phyloP scores from a whole-genome alignment of 2,113 vertebrate species.

The Calidris pugnax region DNA sequence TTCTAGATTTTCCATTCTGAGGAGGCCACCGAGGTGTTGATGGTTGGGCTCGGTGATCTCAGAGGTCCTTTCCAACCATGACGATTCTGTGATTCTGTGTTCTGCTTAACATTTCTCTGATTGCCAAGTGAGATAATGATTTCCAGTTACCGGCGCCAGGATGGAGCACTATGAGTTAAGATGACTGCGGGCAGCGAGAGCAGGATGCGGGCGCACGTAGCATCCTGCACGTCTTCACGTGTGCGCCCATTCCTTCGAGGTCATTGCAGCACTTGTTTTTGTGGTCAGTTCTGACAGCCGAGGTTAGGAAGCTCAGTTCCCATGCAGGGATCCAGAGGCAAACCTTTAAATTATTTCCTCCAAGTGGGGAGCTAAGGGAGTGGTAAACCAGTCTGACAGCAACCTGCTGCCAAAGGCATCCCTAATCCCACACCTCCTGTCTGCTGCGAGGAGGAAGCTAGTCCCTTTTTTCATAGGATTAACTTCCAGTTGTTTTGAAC shows the following conservation, averaged over 20 bases:
- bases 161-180: neutral
- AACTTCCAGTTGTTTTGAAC: neutral
- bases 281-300: neutral
- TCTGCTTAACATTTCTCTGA: neutral
- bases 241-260: neutral
- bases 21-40: neutral
- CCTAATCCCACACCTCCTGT: neutral
- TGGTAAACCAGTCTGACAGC: neutral
- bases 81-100: neutral
- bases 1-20: neutral
- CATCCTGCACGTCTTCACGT: neutral
- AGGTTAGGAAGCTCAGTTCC: neutral
- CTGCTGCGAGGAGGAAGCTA: neutral
- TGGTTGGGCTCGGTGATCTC: too few relatives aligned
- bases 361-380: neutral
- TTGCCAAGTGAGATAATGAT: neutral
- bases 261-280: neutral
- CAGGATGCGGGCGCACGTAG: rapidly evolving
- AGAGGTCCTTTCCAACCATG: too few relatives aligned
- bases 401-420: neutral
- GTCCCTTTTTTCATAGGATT: neutral
- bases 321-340: neutral
- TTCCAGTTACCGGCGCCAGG: neutral
- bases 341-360: neutral
- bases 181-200: neutral